These are phyloP conservation scores for Fabriciana adippe DNA, from an alignment of 2,888 invertebrate species.

Conservation along the genomic window DNA sequence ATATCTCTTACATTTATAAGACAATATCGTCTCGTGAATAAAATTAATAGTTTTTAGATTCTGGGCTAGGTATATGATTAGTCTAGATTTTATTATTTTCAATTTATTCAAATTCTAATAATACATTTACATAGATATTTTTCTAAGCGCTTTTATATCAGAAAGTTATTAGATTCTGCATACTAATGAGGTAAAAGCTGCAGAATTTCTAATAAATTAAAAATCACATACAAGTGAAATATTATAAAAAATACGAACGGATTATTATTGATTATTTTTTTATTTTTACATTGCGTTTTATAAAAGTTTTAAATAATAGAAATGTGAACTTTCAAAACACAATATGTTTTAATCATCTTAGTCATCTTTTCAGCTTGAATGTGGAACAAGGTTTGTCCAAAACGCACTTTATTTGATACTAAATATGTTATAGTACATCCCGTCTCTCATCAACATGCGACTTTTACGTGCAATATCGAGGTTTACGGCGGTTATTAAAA, in stretches of 20 bases:
- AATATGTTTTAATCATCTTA: conserved; percentile 1
- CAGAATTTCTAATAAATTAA: conserved; percentile 7
- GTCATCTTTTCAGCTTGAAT: conserved; percentile 43
- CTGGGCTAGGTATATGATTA: neutral
- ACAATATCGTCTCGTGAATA: no score
- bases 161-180: conserved; percentile 30
- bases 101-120: conserved; percentile 2
- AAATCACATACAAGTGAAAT: no score
- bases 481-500: conserved; percentile 52
- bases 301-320: neutral
- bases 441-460: conserved; percentile 49
- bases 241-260: no score
- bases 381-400: conserved; percentile 58
- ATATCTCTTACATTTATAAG: no score
- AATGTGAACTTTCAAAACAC: conserved; percentile 11
- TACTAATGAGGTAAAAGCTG: conserved; percentile 32
- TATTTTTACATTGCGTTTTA: no score
- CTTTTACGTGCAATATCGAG: conserved; percentile 56
- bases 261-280: no score
- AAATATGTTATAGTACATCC: conserved; percentile 57
- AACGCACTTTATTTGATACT: conserved; percentile 59
- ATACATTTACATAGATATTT: conserved; percentile 10
- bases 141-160: conserved; percentile 13
- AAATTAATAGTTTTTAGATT: no score
- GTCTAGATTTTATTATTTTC: conserved; percentile 1